phyloP scores from a whole-genome alignment of 2,888 invertebrate genomes.

The Lypha dubia region DNA sequence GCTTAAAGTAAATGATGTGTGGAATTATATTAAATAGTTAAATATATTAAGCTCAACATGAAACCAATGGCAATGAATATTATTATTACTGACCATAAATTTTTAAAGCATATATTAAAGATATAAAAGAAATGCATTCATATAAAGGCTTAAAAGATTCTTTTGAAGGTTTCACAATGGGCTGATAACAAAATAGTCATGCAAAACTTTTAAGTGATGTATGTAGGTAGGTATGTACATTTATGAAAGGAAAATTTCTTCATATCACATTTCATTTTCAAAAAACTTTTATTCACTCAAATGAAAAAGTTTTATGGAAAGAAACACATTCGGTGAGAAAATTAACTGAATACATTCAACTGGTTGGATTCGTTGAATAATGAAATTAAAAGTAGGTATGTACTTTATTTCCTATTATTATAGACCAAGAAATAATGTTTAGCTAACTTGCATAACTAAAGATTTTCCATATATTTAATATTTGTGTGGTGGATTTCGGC shows the following conservation, averaged over 20 bases:
- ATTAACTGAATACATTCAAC: no score
- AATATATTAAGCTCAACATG: constrained; percentile 61
- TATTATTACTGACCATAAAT: not conserved
- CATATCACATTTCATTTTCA: no score
- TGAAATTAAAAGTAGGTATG: no score
- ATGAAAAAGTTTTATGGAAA: no score
- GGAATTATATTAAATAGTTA: constrained; percentile 43
- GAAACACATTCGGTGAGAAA: no score
- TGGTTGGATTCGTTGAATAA: no score
- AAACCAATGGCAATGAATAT: not conserved
- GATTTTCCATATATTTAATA: not conserved
- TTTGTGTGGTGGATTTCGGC: constrained; percentile 45
- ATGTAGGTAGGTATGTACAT: no score
- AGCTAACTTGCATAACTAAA: not conserved
- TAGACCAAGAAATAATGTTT: no score
- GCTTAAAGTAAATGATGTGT: constrained; percentile 32
- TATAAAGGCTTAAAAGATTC: not conserved
- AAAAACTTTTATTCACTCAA: no score
- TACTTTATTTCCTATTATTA: no score
- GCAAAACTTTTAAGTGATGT: no score
- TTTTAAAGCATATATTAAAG: not conserved
- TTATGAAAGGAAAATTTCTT: no score
- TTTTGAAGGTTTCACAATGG: not conserved
- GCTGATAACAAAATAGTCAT: not conserved
- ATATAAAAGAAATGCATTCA: not conserved